phyloP scores from a whole-genome alignment of 2,113 vertebrate genomes.

The Rhea pennata region DNA sequence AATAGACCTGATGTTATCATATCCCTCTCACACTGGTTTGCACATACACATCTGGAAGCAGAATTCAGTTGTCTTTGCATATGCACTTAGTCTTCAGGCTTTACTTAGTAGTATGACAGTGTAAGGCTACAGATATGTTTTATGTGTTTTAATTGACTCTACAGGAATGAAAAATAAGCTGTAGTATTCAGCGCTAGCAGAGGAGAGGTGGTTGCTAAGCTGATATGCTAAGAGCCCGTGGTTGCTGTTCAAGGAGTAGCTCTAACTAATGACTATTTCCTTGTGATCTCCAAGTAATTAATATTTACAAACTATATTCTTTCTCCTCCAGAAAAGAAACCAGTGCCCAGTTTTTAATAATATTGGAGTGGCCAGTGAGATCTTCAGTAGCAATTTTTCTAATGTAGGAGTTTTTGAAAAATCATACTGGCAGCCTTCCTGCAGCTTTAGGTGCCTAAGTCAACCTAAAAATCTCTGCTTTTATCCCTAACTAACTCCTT shows the following conservation, averaged over 20 bases:
- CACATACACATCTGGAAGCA: neutral
- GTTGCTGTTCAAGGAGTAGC: conserved; percentile 66
- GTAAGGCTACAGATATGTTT: neutral
- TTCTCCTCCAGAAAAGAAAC: neutral
- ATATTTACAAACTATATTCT: neutral
- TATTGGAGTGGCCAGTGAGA: neutral
- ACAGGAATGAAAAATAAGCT: conserved; percentile 69
- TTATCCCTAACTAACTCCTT: neutral
- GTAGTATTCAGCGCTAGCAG: conserved; percentile 62
- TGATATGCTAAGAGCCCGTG: conserved; percentile 44
- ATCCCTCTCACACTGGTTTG: neutral
- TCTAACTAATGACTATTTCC: conserved; percentile 70
- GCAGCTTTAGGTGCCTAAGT: neutral
- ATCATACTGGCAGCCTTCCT: neutral
- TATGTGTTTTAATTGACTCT: neutral
- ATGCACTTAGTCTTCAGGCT: neutral
- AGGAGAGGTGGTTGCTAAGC: conserved; percentile 44
- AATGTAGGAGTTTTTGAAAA: neutral
- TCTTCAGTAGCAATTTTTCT: neutral
- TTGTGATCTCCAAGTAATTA: conserved; percentile 75
- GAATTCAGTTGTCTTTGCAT: neutral
- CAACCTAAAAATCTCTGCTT: neutral
- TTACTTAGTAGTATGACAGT: neutral
- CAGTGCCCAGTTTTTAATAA: neutral
- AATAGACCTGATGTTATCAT: neutral